Conservation (phyloP, 2,888 invertebrate genomes). For the Lordiphosa fenestrarum region DNA sequence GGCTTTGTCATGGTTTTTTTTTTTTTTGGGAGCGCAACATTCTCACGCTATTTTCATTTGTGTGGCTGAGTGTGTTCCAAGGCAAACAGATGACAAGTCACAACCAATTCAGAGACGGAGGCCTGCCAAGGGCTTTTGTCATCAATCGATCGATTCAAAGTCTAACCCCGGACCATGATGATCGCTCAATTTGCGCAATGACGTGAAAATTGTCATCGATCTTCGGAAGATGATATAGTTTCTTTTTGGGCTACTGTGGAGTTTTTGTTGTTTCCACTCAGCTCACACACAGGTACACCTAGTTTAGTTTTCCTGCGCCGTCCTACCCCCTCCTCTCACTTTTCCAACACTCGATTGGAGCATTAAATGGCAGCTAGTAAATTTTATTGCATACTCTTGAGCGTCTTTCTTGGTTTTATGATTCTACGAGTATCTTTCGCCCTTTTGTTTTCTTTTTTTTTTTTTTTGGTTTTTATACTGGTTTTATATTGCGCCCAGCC, state of each 20-base stretch:
- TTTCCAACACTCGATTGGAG: constrained; percentile 1
- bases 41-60: constrained; percentile 68
- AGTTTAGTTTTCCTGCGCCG: background rate
- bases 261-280: too few relatives aligned
- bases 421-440: constrained; percentile 7
- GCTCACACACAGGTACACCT: background rate
- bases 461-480: constrained; percentile 55
- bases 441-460: constrained; percentile 35
- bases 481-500: constrained; percentile 49
- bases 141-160: constrained; percentile 23
- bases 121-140: constrained; percentile 51
- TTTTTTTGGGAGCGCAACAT: constrained; percentile 49
- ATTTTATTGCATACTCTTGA: constrained; percentile 71
- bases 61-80: constrained; percentile 48
- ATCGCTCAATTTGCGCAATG: constrained; percentile 74
- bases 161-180: constrained; percentile 41
- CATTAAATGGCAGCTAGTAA: constrained; percentile 58
- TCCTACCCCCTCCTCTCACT: background rate
- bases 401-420: constrained; percentile 36
- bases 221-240: constrained; percentile 65
- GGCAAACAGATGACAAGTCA: constrained; percentile 65
- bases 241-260: constrained; percentile 46
- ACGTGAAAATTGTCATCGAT: constrained; percentile 70
- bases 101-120: constrained; percentile 32
- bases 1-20: constrained; percentile 43